These are phyloP conservation scores for Babylonia areolata DNA, from an alignment of 1,140 invertebrate genomes.

Conservation along the genomic window DNA sequence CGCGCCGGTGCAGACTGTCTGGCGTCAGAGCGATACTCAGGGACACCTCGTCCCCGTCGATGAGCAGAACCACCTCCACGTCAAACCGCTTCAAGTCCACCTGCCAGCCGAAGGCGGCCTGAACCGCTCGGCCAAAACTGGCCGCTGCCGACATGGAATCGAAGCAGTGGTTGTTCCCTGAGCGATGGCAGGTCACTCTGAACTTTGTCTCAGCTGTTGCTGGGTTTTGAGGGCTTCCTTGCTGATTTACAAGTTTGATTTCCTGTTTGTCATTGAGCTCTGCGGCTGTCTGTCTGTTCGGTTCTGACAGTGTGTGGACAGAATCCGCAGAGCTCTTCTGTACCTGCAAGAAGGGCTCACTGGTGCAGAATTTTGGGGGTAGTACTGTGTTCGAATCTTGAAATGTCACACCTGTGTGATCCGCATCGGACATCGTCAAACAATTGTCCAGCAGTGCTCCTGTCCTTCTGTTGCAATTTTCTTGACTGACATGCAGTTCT, in stretches of 20 bases:
- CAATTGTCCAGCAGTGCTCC: too few relatives aligned
- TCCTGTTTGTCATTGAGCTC: too few relatives aligned
- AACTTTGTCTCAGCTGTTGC: constrained; percentile 76
- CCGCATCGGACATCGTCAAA: too few relatives aligned
- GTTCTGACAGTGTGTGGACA: too few relatives aligned
- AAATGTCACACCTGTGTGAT: too few relatives aligned
- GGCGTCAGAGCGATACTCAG: constrained; percentile 78
- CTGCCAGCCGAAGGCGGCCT: constrained; percentile 80
- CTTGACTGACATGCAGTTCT: not conserved
- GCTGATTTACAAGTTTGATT: too few relatives aligned
- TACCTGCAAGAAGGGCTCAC: too few relatives aligned
- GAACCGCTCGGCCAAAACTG: constrained; percentile 78
- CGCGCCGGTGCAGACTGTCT: constrained; percentile 79
- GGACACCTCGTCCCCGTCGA: constrained; percentile 76
- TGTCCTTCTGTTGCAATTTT: too few relatives aligned
- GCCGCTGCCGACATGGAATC: constrained; percentile 78
- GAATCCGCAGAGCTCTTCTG: too few relatives aligned
- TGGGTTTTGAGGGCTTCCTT: constrained; percentile 42
- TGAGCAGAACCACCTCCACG: constrained; percentile 79
- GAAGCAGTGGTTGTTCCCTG: constrained; percentile 78
- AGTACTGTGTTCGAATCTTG: too few relatives aligned
- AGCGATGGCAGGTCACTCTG: constrained; percentile 79
- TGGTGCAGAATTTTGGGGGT: too few relatives aligned
- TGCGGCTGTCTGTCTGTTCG: too few relatives aligned
- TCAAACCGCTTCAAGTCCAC: constrained; percentile 79